phyloP scores from a whole-genome alignment of 2,888 invertebrate genomes.

The Adelphocoris suturalis region DNA sequence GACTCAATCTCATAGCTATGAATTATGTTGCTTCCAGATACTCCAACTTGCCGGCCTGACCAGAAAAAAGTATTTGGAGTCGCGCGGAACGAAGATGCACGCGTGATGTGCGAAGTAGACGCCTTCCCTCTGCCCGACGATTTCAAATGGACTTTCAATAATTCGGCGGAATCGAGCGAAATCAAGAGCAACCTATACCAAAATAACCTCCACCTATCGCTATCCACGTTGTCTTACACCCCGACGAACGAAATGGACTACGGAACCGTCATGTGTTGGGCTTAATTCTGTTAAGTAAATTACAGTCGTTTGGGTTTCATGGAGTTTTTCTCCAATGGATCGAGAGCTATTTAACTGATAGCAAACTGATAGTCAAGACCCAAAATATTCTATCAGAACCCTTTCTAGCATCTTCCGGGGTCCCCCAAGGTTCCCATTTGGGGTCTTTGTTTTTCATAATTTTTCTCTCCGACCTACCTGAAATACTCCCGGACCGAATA shows the following conservation, averaged over 20 bases:
- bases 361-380: no score
- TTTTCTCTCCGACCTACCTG: no score
- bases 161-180: conserved; percentile 89
- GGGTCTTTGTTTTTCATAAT: no score
- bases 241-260: conserved; percentile 88
- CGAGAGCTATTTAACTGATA: no score
- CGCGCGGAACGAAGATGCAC: conserved; percentile 89
- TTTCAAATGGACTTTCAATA: conserved; percentile 94
- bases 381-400: no score
- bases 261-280: conserved; percentile 87
- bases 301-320: no score
- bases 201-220: conserved; percentile 79
- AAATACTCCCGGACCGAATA: no score
- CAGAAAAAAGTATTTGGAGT: conserved; percentile 90
- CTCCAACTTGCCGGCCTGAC: conserved; percentile 88
- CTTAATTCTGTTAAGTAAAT: conserved; percentile 87
- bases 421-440: no score
- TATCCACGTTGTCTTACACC: conserved; percentile 87
- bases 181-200: conserved; percentile 82
- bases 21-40: conserved; percentile 82
- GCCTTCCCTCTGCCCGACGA: conserved; percentile 90
- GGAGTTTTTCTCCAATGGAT: no score
- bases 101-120: conserved; percentile 90
- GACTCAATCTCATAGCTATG: no score
- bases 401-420: conserved; percentile 88